phyloP scores from a whole-genome alignment of 2,113 vertebrate species.

The Synodontis membranacea region DNA sequence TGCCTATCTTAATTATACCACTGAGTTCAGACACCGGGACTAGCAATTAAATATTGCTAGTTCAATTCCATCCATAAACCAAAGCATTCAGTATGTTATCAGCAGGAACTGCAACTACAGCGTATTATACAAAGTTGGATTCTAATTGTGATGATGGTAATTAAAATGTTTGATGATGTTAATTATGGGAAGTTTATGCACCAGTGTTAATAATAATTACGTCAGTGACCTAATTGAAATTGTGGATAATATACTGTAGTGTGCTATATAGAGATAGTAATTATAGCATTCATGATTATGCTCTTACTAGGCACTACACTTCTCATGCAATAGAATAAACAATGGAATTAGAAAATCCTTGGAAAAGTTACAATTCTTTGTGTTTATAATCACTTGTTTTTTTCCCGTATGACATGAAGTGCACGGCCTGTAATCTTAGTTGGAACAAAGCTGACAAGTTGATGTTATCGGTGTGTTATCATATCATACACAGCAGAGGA shows the following conservation, averaged over 20 bases:
- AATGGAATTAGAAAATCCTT: background rate
- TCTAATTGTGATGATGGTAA: background rate
- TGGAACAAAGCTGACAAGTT: conserved; percentile 8
- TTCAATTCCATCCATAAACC: background rate
- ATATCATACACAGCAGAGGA: conserved; percentile 25
- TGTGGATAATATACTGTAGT: conserved; percentile 18
- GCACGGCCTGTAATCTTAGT: conserved; percentile 17
- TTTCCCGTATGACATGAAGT: background rate
- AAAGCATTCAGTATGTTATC: background rate
- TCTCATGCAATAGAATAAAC: background rate
- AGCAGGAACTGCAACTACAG: background rate
- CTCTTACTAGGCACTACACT: background rate
- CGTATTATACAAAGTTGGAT: background rate
- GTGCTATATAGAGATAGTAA: conserved; percentile 14
- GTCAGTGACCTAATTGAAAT: conserved; percentile 38
- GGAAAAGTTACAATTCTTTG: background rate
- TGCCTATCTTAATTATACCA: background rate
- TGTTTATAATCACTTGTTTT: background rate
- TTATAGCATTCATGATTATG: conserved; percentile 15
- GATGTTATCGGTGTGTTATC: conserved; percentile 17
- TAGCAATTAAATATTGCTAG: background rate
- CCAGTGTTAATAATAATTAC: conserved; percentile 36
- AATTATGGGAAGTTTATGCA: conserved; percentile 2
- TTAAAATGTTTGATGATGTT: conserved; percentile 1
- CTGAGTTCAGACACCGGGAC: background rate